Evolutionary conservation across 2,797 vertebrate genomes (phyloP).

Genomic region (Decapterus maruadsi): DNA sequence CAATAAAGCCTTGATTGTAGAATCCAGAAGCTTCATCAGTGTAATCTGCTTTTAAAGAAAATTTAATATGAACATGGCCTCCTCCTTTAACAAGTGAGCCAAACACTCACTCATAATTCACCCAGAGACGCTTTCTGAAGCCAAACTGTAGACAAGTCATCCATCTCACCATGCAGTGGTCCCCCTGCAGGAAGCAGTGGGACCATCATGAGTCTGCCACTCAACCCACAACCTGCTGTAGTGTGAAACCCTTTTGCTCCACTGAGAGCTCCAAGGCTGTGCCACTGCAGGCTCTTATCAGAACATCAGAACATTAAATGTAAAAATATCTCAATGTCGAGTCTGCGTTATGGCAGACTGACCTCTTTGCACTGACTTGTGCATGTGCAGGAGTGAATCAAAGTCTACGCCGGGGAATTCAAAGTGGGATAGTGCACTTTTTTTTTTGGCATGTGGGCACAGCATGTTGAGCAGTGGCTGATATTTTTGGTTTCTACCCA

Average conservation of each 20-base stretch:
- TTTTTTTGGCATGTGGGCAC: conserved; percentile 55
- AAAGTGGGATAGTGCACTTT: conserved; percentile 43
- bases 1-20: conserved; percentile 23
- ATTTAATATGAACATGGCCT: conserved; percentile 3
- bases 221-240: conserved; percentile 69
- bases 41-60: background rate
- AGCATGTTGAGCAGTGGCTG: conserved; percentile 50
- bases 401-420: conserved; percentile 18
- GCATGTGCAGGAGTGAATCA: conserved; percentile 28
- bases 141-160: conserved; percentile 42
- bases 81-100: conserved; percentile 21
- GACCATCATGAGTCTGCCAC: conserved; percentile 53
- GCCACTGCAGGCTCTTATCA: background rate
- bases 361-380: conserved; percentile 5
- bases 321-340: conserved; percentile 24
- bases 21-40: conserved; percentile 3
- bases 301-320: conserved; percentile 3
- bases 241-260: conserved; percentile 56
- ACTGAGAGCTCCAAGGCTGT: conserved; percentile 21
- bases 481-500: conserved; percentile 72
- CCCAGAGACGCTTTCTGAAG: conserved; percentile 54
- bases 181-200: conserved; percentile 57
- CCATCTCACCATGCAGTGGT: conserved; percentile 50
- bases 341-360: background rate
- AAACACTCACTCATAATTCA: conserved; percentile 10